Evolutionary conservation across 2,797 vertebrate species (phyloP), one percentile per base, ranked within the genome.

Genomic region (Monodelphis domestica): DNA sequence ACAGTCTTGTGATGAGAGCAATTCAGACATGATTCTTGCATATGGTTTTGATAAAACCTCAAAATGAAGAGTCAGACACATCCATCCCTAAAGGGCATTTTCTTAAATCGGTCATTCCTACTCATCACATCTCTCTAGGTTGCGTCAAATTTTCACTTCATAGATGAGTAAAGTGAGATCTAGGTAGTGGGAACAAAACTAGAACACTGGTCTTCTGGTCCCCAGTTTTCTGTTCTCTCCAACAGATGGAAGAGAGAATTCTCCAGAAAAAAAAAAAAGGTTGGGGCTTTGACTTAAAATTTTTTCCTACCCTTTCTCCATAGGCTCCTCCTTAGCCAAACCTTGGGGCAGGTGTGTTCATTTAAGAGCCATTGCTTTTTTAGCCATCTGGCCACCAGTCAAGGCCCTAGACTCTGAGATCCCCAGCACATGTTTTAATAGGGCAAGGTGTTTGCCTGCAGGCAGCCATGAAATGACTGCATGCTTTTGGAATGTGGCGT

Each of bases 371-470:
- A 10, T 12, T 90, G 0, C 54, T 7, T 2, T n/a, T 7, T n/a
- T 12, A 5, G 54, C 0, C n/a, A 15, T 21, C 10, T 0, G 2
- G 53, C 55, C 53, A 6, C 15, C 38, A 33, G 0, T 11, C 12
- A 59, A 21, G 90, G 33, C n/a, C 0, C 51, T 53, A 10, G 15
- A 52, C 56, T 55, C 53, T 33, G 63, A 88, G 30, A 70, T 7
- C 54, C 45, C 90, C 28, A 10, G 33, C 1, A 88, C n/a, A 12
- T 6, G 29, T 12, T 56, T 55, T 9, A 0, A 15, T 1, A 33
- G 53, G 12, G 7, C 87, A 89, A 28, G 52, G 12, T 15, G 9
- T 91, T 53, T 12, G 51, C 9, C 70, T 53, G 59, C n/a, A 50
- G 55, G 9, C 7, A 12, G 17, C 50, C 53, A 30, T 54, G 3